Conservation (phyloP, 2,888 invertebrate species). For the Xestia rhomboidea region DNA sequence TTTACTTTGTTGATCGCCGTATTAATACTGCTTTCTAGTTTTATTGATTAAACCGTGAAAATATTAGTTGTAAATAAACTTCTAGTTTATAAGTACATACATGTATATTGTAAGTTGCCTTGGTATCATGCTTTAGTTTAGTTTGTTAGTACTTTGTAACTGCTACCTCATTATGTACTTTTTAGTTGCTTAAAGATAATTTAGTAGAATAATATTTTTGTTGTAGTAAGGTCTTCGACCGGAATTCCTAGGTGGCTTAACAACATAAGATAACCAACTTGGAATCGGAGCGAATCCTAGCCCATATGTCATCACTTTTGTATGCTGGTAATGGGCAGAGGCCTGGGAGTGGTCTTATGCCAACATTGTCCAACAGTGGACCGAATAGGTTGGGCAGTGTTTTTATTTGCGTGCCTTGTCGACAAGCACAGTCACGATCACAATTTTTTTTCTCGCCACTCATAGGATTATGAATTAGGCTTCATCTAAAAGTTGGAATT, state of each 20-base stretch:
- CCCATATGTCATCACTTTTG: neutral
- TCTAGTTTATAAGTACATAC: conserved; percentile 2
- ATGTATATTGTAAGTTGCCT: neutral
- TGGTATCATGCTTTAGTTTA: conserved; percentile 22
- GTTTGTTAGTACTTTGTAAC: conserved; percentile 32
- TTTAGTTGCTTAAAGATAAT: conserved; percentile 26
- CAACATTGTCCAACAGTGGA: neutral
- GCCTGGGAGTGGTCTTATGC: neutral
- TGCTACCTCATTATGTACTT: conserved; percentile 51
- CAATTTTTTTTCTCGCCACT: neutral
- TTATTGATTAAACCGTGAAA: neutral
- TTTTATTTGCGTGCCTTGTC: neutral
- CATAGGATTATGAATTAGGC: neutral
- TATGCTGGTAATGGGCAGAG: neutral
- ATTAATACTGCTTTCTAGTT: conserved; percentile 6
- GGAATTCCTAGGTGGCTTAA: neutral
- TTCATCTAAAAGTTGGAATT: too few species aligned
- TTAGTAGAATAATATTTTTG: conserved; percentile 10
- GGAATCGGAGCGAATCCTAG: too few species aligned
- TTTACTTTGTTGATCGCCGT: conserved; percentile 13
- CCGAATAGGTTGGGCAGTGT: neutral
- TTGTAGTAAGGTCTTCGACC: neutral
- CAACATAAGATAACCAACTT: neutral
- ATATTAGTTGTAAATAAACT: conserved; percentile 11
- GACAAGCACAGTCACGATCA: neutral